Evolutionary conservation across 1,140 invertebrate genomes (phyloP), one percentile per base, ranked within the genome.

Genomic region (Pygmarrhopalites habei): DNA sequence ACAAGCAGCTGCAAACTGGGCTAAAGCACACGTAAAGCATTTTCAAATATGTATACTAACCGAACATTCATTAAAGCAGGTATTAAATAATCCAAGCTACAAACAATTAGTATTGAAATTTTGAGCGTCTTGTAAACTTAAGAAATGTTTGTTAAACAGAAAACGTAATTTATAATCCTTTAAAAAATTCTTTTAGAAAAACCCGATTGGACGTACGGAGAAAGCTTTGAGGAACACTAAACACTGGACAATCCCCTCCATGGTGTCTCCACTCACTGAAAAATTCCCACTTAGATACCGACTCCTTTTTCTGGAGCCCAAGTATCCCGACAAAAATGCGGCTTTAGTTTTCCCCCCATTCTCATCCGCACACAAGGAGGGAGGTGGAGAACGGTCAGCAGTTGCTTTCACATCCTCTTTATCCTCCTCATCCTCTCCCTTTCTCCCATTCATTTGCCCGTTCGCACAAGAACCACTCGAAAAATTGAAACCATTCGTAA

Each of bases 211-310:
- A 81, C 87, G 86, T 83, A 92, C 89, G 86, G 87, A 89, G 74
- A 91, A 92, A 30, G 89, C 89, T 79, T 91, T 92, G 73, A 92
- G 83, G 79, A 91, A 91, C 70, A 92, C 89, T 70, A 92, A 82
- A 77, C 89, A 92, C 79, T 92, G 89, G 76, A 91, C 90, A 72
- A 92, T 92, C 69, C 88, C 89, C 73, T 92, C 89, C 89, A 91
- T 91, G 52, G 89, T 90, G 77, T 90, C 89, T 30, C 88, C 88
- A 30, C 87, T 88, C 39, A 92, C 82, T 72, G 87, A 89, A 77
- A 92, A 91, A 46, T 87, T 90, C 59, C 88, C 89, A 5, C 86
- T 88, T 47, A 91, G 80, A 73, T 90, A 87, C 61, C 87, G 80
- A 64, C 72, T 72, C 64, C 86, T 86, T 72, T 68, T 69, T 41